These are phyloP conservation scores for Eupithecia tripunctaria DNA, from an alignment of 2,888 invertebrate genomes.

Conservation along the genomic window DNA sequence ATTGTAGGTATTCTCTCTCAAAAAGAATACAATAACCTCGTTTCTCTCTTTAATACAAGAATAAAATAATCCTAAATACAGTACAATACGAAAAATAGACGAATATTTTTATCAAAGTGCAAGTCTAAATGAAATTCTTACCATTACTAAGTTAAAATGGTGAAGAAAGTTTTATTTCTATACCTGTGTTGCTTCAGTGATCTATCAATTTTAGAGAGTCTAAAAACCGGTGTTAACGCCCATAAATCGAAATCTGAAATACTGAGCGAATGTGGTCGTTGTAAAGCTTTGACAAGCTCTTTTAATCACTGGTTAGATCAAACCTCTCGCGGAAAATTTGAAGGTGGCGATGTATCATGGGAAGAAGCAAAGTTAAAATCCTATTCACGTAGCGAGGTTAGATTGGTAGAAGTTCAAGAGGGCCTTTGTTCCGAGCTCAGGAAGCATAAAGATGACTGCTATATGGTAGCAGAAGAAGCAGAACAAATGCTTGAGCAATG, in stretches of 20 bases:
- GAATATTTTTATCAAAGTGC: no score
- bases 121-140: neutral
- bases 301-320: constrained; percentile 91
- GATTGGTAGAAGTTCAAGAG: constrained; percentile 96
- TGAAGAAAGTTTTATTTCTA: constrained; percentile 42
- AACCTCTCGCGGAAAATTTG: constrained; percentile 94
- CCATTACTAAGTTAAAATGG: constrained; percentile 25
- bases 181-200: constrained; percentile 49
- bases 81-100: no score
- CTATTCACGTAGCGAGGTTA: constrained; percentile 94
- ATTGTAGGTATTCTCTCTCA: no score
- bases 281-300: constrained; percentile 89
- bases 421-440: constrained; percentile 89
- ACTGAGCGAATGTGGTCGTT: constrained; percentile 86
- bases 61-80: no score
- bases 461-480: constrained; percentile 90
- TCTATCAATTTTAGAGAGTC: constrained; percentile 49
- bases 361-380: constrained; percentile 93
- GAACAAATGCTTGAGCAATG: constrained; percentile 93
- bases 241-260: constrained; percentile 35
- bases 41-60: no score
- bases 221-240: constrained; percentile 42
- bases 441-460: constrained; percentile 91
- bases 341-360: constrained; percentile 97
- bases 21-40: no score